Evolutionary conservation across 2,113 vertebrate species (phyloP), one percentile per base, ranked within the genome.

Genomic region (Chionodraco myersi): DNA sequence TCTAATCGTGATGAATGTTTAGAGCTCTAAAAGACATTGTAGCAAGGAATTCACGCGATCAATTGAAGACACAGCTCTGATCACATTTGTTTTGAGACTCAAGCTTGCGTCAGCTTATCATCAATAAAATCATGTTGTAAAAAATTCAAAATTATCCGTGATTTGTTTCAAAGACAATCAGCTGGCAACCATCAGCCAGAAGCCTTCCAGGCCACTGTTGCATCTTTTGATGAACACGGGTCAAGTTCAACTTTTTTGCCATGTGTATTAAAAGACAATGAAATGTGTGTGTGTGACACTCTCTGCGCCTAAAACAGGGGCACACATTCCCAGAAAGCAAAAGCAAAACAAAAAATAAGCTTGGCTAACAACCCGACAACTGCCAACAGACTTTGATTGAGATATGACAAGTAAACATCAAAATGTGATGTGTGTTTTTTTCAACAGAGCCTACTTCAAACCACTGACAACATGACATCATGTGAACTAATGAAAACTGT

Each of bases 1-100:
- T 78, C 21, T 72, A 47, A 66, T 69, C 64, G 18, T 65, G 15
- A 75, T 54, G 9, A 10, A 54, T 53, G 11, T 75, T 30, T 61
- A 54, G 49, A 54, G 34, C 71, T 74, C 18, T 67, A 45, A 64
- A 60, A 45, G 2, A 23, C 21, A 16, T 1, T 62, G 13, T 65
- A 62, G 57, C 34, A 0, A 8, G 18, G 15, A 74, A 47, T 66
- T 36, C 34, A 23, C 6, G 56, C 9, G 79, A 51, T 48, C 52
- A 48, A 1, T 2, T 51, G 21, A 72, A 41, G 34, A 66, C 67
- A 53, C 41, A 66, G 49, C 10, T 76, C 30, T 66, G 23, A 59
- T 63, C 45, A 64, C 48, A 49, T 68, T 60, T 65, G 18, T 47
- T 11, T 48, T 56, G 10, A 69, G 53, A 71, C 34, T 58, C 1